Base-by-base conservation (phyloP, 1,140 invertebrate genomes). In the Drosophila paulistorum region DNA sequence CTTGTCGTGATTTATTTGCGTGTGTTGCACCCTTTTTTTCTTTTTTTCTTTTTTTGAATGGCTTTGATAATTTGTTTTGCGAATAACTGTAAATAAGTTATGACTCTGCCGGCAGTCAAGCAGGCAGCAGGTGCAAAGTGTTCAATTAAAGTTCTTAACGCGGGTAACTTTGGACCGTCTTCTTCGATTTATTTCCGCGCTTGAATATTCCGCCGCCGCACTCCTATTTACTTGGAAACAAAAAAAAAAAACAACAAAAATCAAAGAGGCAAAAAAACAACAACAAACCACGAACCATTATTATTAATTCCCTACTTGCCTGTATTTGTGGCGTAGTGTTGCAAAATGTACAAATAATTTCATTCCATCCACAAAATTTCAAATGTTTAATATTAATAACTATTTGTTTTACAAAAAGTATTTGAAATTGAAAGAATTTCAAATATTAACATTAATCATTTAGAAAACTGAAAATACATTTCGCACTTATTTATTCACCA, bases 71-170 rank as follows among this genome's bases (percentile, higher is more conserved):
- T 59, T 39, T 23, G 20, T 59, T 6, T 35, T 58, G 4, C 4
- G 23, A 55, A 23, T 26, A 30, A 55, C 23, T 26, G 11, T 17
- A 30, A 55, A 59, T 39, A 37, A 51, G 20, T 51, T 14, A 51
- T 51, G 13, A 51, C 20, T 51, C 9, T 11, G 23, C 45, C 45
- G 17, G 13, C 17, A 10, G 45, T 26, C 23, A 26, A 26, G 17
- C 17, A 51, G 17, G 35, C 35, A 37, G 9, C 35, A 37, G 35
- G 7, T 37, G 35, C 35, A 37, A 37, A 11, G 45, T 51, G 45
- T 51, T 51, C 2, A 51, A 51, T 51, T 23, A 51, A 23, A 51
- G 45, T 51, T 51, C 9, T 51, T 20, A 51, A 51, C 17, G 17
- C 45, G 45, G 45, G 45, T 23, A 23, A 51, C 17, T 51, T 11